Base-by-base conservation (phyloP, 2,113 vertebrate species). In the Xenotilapia flavipinnis region DNA sequence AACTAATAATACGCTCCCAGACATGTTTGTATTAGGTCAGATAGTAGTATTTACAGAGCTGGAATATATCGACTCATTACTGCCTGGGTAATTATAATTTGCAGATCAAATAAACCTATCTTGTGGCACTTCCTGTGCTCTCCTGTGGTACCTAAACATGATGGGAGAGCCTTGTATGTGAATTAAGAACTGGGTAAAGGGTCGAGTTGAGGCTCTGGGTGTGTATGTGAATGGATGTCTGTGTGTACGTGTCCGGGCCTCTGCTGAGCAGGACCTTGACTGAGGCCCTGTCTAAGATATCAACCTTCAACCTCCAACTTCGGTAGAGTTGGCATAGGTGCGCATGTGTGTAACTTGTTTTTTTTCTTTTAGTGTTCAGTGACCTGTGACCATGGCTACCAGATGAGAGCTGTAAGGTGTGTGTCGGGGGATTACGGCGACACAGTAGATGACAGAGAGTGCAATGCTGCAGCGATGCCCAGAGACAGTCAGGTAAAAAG, bases 331-430 rank as follows among this genome's bases (percentile, higher is more conserved):
- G 83, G 88, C 56, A 90, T 90, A 87, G 4, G 47, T 55, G 51
- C 86, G 42, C 81, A 7, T 87, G 51, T 87, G 82, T 91, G 73
- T 73, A 51, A 84, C 83, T 91, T 84, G 84, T 88, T 87, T 91
- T 84, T 84, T 77, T 77, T 84, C 75, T 88, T 73, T 75, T 93
- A 99, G 98, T 99, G 98, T 90, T 55, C 97, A 8, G 97, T 97
- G 68, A 97, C 97, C 0, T 99, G 98, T 85, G 98, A 98, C 28
- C 97, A 90, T 1, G 98, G 98, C 4, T 97, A 97, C 94, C 98
- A 97, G 94, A 95, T 97, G 91, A 97, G 98, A 65, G 97, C 97
- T 11, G 98, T 99, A 21, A 96, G 95, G 58, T 99, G 98, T 79
- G 95, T 98, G 53, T 96, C 93, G 1, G 97, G 97, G 33, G 83